These are phyloP conservation scores for Pseudorhombus dupliciocellatus DNA, from an alignment of 2,113 vertebrate species.

Conservation along the genomic window DNA sequence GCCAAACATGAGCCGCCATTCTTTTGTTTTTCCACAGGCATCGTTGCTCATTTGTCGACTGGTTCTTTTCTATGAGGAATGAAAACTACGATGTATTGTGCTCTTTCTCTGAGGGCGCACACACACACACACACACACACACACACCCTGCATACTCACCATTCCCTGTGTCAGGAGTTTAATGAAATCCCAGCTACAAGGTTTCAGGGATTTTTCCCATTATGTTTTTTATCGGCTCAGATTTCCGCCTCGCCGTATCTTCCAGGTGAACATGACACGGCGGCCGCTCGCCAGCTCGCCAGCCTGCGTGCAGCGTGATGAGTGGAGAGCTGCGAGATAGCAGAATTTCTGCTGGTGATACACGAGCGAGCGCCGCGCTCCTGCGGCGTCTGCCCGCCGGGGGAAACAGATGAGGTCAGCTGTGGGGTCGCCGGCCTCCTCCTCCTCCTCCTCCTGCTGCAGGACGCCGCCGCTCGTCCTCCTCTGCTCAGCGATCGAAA, in stretches of 20 bases:
- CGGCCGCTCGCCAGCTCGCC: slow-evolving; percentile 4
- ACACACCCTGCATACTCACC: slow-evolving; percentile 28
- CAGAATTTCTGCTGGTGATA: slow-evolving; percentile 46
- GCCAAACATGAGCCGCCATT: slow-evolving; percentile 30
- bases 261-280: slow-evolving; percentile 29
- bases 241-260: slow-evolving; percentile 20
- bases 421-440: slow-evolving; percentile 52
- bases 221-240: slow-evolving; percentile 25
- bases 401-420: slow-evolving; percentile 63
- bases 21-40: slow-evolving; percentile 28
- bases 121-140: slow-evolving; percentile 24
- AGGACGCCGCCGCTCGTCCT: slow-evolving; percentile 37
- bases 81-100: slow-evolving; percentile 10
- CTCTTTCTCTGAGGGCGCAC: not conserved
- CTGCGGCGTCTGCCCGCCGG: slow-evolving; percentile 34
- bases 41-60: slow-evolving; percentile 55
- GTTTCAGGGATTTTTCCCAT: slow-evolving; percentile 17
- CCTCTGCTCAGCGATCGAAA: slow-evolving; percentile 41
- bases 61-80: slow-evolving; percentile 58
- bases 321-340: slow-evolving; percentile 28
- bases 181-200: slow-evolving; percentile 31
- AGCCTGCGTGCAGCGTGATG: slow-evolving; percentile 18
- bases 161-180: slow-evolving; percentile 44
- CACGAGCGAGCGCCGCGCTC: slow-evolving; percentile 45
- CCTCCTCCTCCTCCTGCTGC: too few species aligned